Evolutionary conservation across 2,888 invertebrate genomes (phyloP), one percentile per base, ranked within the genome.

Genomic region (Caenorhabditis japonica): DNA sequence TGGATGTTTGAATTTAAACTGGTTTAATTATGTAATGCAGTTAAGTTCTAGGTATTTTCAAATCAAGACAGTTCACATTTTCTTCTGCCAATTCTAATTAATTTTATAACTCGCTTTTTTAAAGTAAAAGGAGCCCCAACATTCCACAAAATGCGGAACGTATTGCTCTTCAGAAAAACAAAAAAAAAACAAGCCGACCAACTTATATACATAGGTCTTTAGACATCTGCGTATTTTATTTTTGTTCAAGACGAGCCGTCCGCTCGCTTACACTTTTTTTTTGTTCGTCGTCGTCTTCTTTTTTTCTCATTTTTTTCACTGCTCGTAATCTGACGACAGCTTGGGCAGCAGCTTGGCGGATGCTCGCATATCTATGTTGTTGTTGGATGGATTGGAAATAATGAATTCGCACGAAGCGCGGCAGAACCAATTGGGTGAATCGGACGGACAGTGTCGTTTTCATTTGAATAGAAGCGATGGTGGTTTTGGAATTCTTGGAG

Each of bases 211-310:
- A 51, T 33, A 49, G 17, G 52, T 53, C 52, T 44, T 61, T 61
- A 61, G 52, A 52, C 52, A 61, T 61, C 51, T 38, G 46, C 59
- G 30, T 49, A 27, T 49, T 49, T 38, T 47, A n/a, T 52, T 47
- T 55, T 41, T 5, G 7, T 36, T 36, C 44, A 36, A 51, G 51
- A 51, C 36, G 21, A 15, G 49, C 30, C 27, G 34, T 2, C 46
- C 58, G 27, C 38, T 38, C 36, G 38, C 47, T 46, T 47, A 58
- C 49, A 52, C 44, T 47, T 58, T 58, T 46, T 44, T 39, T 51
- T 51, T 21, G 21, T n/a, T 1, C 21, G 7, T 12, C 21, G 21
- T 43, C 43, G 12, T 43, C 23, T 17, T 7, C 15, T 19, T 41
- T 44, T 4, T 13, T 23, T 12, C 8, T 21, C 13, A 4, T 44